Conservation (phyloP, 2,888 invertebrate genomes). For the Philopedon plagiatum region DNA sequence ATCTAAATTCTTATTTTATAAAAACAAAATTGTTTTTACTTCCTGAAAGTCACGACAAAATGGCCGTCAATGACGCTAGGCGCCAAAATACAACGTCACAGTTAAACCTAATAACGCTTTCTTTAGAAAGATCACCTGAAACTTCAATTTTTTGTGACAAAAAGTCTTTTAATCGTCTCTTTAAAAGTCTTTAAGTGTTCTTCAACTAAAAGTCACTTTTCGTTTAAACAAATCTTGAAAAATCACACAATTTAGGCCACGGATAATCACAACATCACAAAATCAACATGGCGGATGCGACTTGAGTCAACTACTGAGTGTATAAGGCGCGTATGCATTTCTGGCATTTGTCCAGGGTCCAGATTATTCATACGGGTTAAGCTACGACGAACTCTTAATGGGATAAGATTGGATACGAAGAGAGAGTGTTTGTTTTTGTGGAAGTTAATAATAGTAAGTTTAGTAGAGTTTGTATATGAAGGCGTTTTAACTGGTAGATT, state of each 20-base stretch:
- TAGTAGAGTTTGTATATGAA: background rate
- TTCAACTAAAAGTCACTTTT: background rate
- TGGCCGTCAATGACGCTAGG: slow-evolving; percentile 31
- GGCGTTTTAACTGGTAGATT: slow-evolving; percentile 3
- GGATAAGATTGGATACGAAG: slow-evolving; percentile 22
- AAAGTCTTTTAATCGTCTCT: background rate
- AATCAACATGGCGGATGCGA: slow-evolving; percentile 38
- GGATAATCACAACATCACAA: slow-evolving; percentile 34
- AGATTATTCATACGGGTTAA: slow-evolving; percentile 10
- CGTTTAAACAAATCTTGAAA: background rate
- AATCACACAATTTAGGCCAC: slow-evolving; percentile 13
- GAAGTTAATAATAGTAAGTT: slow-evolving; percentile 44
- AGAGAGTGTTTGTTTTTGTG: slow-evolving; percentile 32
- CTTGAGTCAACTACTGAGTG: slow-evolving; percentile 30
- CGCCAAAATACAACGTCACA: slow-evolving; percentile 28
- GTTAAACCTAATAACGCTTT: background rate
- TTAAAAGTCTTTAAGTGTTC: background rate
- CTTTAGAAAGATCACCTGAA: background rate
- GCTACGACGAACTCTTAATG: slow-evolving; percentile 28
- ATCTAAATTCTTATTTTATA: background rate
- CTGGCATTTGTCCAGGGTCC: slow-evolving; percentile 42
- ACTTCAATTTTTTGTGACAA: background rate
- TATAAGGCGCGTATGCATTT: slow-evolving; percentile 31
- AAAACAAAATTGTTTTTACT: slow-evolving; percentile 12
- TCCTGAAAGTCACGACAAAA: slow-evolving; percentile 35